Evolutionary conservation across 2,113 vertebrate species (phyloP), one percentile per base, ranked within the genome.

Genomic region (Pholis gunnellus): DNA sequence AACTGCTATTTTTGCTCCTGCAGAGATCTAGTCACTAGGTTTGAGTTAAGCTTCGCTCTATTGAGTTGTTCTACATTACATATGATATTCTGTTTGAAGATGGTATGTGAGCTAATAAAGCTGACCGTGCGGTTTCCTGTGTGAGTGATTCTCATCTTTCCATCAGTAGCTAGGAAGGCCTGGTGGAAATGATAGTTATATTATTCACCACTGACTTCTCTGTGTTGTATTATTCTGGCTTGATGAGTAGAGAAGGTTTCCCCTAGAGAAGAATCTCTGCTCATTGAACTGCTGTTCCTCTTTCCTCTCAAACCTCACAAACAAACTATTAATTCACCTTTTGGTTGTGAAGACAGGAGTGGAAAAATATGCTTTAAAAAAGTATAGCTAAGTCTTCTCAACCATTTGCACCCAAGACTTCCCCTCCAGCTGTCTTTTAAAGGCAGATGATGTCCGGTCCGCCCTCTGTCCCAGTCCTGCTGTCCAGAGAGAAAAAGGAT

Each of bases 191-290:
- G 61, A 27, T 61, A 84, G 88, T 89, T 93, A 65, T 91, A 91
- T 93, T 91, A 93, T 94, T 93, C 48, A 70, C 65, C 64, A 29
- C 79, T 56, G 66, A 48, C 64, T 79, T 46, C 48, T 2, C 66
- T 84, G 52, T 87, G 75, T 79, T 87, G 29, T 71, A 79, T 73
- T 91, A 75, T 87, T 91, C 85, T 80, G 69, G 59, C 81, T 61
- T 85, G 78, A 85, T 83, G 72, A 87, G 63, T 56, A 29, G 46
- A 29, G 54, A 46, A 6, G 50, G 71, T 60, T 84, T 70, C 50
- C 82, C 70, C 65, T 27, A 61, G 61, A 79, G 70, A 71, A 34
- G 17, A 2, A 36, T 8, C 36, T 69, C 50, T 66, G 64, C 63
- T 75, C 31, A 79, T 83, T 9, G 9, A 54, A 22, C 25, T 22